phyloP scores from a whole-genome alignment of 2,797 vertebrate species.

The Oophaga sylvatica region DNA sequence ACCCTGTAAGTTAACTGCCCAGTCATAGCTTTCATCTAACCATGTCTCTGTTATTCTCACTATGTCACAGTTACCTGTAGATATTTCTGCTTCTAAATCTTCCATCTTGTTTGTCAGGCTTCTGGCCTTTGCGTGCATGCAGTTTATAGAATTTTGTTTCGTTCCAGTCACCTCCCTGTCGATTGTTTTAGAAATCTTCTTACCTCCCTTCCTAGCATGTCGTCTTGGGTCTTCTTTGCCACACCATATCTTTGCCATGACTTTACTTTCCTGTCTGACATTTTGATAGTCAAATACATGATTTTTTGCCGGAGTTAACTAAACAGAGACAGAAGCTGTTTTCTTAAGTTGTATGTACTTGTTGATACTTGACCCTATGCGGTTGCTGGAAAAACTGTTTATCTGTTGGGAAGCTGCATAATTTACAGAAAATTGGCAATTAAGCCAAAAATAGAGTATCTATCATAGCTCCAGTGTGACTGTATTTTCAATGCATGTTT shows the following conservation, averaged over 20 bases:
- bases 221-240: no score
- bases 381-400: conserved; percentile 30
- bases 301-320: conserved; percentile 32
- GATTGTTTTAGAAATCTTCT: no score
- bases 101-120: no score
- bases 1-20: no score
- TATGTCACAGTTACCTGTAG: no score
- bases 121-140: no score
- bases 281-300: conserved; percentile 50
- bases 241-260: not conserved
- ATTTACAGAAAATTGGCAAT: conserved; percentile 5
- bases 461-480: not conserved
- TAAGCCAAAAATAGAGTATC: not conserved
- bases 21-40: no score
- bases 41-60: no score
- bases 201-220: no score
- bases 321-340: conserved; percentile 42
- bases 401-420: conserved; percentile 34
- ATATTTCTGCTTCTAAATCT: no score
- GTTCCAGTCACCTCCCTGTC: no score
- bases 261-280: conserved; percentile 21
- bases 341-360: conserved; percentile 36
- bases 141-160: no score
- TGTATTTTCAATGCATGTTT: not conserved
- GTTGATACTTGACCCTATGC: conserved; percentile 35